Conservation (phyloP, 1,140 invertebrate species). For the Pogonomyrmex californicus region DNA sequence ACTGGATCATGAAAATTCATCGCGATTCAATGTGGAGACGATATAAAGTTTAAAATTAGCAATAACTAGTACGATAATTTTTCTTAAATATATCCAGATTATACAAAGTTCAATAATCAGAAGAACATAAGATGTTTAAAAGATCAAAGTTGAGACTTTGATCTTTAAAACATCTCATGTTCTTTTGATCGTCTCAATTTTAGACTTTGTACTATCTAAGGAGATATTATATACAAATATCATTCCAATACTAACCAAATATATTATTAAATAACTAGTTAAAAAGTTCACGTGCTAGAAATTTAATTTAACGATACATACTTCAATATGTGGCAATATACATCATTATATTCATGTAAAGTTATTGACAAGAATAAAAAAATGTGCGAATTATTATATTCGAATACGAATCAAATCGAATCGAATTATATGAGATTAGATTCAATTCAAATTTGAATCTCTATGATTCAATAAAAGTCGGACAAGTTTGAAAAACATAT, state of each 20-base stretch:
- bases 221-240: neutral
- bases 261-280: neutral
- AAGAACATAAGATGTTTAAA: no score
- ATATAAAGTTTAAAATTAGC: neutral
- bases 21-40: neutral
- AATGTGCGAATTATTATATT: no score
- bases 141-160: no score
- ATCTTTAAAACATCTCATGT: no score
- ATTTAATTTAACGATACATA: neutral
- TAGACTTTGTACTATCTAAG: no score
- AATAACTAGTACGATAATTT: neutral
- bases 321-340: slow-evolving; percentile 41
- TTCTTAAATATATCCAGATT: neutral
- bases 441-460: no score
- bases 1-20: slow-evolving; percentile 14
- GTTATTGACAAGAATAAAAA: neutral
- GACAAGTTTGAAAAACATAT: no score
- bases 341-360: neutral
- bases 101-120: no score
- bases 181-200: no score
- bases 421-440: no score
- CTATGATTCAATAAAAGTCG: no score
- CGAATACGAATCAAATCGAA: no score
- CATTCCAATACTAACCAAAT: neutral
- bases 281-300: neutral